Base-by-base conservation (phyloP, 2,113 vertebrate genomes). In the Scophthalmus maximus region DNA sequence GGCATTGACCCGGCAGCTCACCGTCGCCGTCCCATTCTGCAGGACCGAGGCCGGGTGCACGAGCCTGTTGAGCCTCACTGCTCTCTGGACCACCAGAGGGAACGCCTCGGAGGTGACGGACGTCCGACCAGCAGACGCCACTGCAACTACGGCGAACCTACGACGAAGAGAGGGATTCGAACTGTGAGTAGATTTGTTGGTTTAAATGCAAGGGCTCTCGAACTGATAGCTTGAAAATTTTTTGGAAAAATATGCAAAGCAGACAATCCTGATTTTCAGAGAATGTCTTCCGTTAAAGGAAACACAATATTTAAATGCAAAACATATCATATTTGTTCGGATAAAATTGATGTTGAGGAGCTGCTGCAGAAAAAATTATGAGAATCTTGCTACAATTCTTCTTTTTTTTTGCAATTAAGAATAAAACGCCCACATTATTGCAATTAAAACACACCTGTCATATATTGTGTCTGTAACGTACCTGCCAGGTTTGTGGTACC, bases 131-230 rank as follows among this genome's bases (percentile, higher is more conserved):
- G 71, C 78, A 23, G 86, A 91, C 11, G 89, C 84, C 30, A 59
- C 68, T 1, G 94, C 94, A 0, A 62, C 64, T 8, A 95, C 88
- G 1, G 66, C 80, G 57, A 95, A 95, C 75, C 95, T 96, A 62
- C 0, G 32, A 12, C 8, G 17, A 38, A 66, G 15, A 63, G 23
- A 5, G n/a, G n/a, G 17, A 7, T 32, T 34, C 2, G 20, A 62
- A 4, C 25, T 8, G 5, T 42, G 20, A n/a, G 18, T 30, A 32
- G 6, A 17, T 50, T 17, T 5, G n/a, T 27, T 60, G 2, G 18
- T 26, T 8, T 25, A 42, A 6, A 26, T 60, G 15, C 56, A 58
- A 10, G 36, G 36, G n/a, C 30, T 56, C 27, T 30, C 9, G n/a
- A n/a, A 17, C 26, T 36, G 10, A 51, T 51, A 15, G 9, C 5